Base-by-base conservation (phyloP, 2,113 vertebrate genomes). In the Merops nubicus region DNA sequence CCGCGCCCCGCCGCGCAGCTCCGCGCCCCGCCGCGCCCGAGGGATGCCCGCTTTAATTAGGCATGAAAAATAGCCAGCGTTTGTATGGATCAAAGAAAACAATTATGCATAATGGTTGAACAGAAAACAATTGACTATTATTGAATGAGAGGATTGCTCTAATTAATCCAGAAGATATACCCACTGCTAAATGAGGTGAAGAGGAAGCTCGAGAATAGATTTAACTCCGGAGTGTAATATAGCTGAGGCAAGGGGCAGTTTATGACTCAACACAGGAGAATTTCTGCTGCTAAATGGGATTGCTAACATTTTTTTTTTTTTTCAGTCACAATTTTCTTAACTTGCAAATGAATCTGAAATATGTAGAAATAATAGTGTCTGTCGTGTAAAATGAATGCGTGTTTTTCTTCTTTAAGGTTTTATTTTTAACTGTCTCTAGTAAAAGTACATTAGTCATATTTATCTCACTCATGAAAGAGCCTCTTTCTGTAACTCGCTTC, bases 131-230 rank as follows among this genome's bases (percentile, higher is more conserved):
- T 84, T 23, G 95, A 65, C 68, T 91, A 57, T 95, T 94, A 93
- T n/a, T 88, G 91, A 97, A 93, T 60, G 64, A 97, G 92, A 94
- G 74, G 83, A 89, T 91, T 87, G 92, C 90, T 96, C 92, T 98
- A 94, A 97, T 98, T 98, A 97, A 98, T 94, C 96, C 97, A 92
- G 97, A 97, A 98, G 91, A 93, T 96, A 97, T 94, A 95, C 87
- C 95, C 96, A 33, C 92, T 97, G 97, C 94, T 97, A 97, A 98
- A 98, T 98, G 98, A 97, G 94, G 94, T 97, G 95, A 91, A 77
- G 95, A 89, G 93, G 96, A 92, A 86, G 90, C 83, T 10, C 80
- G 33, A 51, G 79, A 95, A 91, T 54, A 53, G 79, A 91, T 96
- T 97, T 95, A 96, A 94, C 89, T 96, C 82, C 26, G 85, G 54